Conservation (phyloP, 2,113 vertebrate species). For the Apistogramma diplotaenia region DNA sequence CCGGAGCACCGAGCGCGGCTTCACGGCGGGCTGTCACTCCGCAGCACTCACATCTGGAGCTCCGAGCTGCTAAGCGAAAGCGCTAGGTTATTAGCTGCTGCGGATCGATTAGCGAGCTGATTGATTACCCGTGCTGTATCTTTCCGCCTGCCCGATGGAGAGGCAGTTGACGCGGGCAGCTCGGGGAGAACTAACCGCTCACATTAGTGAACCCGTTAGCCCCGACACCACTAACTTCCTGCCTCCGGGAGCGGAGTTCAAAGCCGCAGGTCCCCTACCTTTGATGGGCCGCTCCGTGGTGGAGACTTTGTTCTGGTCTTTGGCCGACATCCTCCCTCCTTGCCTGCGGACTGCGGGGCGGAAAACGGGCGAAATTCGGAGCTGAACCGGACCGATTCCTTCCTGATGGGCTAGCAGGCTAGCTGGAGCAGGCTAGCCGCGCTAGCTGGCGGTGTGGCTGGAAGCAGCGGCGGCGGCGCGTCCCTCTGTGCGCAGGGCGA, state of each 20-base stretch:
- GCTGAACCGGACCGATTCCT: conserved; percentile 47
- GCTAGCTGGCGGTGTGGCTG: conserved; percentile 54
- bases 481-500: conserved; percentile 14
- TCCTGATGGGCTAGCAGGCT: conserved; percentile 54
- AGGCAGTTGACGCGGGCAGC: neutral
- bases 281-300: conserved; percentile 84
- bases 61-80: neutral
- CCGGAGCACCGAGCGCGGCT: neutral
- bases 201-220: conserved; percentile 12
- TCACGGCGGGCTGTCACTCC: conserved; percentile 12
- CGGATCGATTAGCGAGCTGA: neutral
- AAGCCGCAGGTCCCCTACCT: conserved; percentile 69
- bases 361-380: conserved; percentile 24
- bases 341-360: neutral
- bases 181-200: neutral
- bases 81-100: conserved; percentile 15
- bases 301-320: conserved; percentile 77
- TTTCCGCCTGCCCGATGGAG: neutral
- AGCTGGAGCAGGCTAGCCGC: conserved; percentile 67
- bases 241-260: neutral
- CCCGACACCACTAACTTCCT: conserved; percentile 41
- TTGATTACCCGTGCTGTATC: neutral
- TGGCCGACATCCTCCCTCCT: conserved; percentile 79
- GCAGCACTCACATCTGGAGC: conserved; percentile 27
- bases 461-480: conserved; percentile 5